Conservation (phyloP, 2,797 vertebrate species). For the Poeciliopsis turneri region DNA sequence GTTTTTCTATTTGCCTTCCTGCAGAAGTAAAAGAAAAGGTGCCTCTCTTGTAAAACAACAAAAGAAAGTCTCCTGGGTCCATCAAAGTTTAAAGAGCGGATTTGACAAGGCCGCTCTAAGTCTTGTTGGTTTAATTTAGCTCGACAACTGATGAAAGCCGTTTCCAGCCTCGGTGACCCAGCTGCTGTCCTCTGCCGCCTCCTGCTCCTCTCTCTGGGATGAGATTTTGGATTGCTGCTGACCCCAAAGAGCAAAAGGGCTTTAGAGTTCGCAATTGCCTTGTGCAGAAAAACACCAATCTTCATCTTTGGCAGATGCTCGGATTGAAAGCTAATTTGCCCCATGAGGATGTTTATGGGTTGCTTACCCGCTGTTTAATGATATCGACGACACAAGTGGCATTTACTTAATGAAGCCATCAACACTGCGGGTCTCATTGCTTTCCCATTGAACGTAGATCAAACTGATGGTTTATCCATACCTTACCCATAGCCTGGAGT, state of each 20-base stretch:
- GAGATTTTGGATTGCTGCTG: conserved; percentile 46
- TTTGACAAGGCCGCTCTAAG: conserved; percentile 15
- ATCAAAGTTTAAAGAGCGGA: conserved; percentile 16
- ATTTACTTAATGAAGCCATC: conserved; percentile 79
- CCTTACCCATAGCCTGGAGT: conserved; percentile 48
- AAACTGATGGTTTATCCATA: conserved; percentile 57
- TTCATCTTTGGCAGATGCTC: conserved; percentile 23
- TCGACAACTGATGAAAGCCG: conserved; percentile 40
- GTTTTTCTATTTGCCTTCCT: not conserved
- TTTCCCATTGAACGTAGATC: conserved; percentile 67
- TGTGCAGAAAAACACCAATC: conserved; percentile 38
- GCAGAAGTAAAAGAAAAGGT: conserved; percentile 8
- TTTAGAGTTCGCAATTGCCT: conserved; percentile 20
- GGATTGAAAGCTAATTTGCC: conserved; percentile 55
- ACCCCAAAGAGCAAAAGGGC: conserved; percentile 34
- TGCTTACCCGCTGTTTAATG: conserved; percentile 68
- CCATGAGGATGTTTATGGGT: conserved; percentile 64
- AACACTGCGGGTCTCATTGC: conserved; percentile 60
- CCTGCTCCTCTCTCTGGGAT: conserved; percentile 25
- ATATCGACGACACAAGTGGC: conserved; percentile 66
- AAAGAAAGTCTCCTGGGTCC: conserved; percentile 7
- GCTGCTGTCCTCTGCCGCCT: conserved; percentile 10
- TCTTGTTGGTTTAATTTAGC: conserved; percentile 41
- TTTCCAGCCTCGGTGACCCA: conserved; percentile 39
- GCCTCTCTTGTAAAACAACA: not conserved